Evolutionary conservation across 2,797 vertebrate species (phyloP).

Genomic region (Nothura maculosa): DNA sequence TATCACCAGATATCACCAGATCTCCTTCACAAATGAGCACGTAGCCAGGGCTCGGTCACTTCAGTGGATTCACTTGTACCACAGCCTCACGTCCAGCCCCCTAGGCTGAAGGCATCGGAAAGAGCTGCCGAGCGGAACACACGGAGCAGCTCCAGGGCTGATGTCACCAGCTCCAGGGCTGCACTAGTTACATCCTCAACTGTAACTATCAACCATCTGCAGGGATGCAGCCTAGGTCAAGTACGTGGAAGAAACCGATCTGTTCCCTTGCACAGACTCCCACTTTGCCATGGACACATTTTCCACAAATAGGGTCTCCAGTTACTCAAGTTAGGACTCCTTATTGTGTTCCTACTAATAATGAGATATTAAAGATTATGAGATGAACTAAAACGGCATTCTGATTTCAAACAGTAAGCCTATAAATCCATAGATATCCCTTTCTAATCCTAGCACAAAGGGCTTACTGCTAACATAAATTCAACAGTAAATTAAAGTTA

Average conservation of each 20-base stretch:
- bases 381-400: constrained; percentile 29
- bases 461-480: neutral
- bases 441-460: constrained; percentile 35
- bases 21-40: neutral
- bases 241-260: neutral
- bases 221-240: neutral
- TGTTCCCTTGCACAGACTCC: neutral
- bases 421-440: constrained; percentile 24
- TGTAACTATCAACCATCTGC: neutral
- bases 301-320: constrained; percentile 16
- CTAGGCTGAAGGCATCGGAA: neutral
- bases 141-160: neutral
- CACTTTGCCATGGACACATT: constrained; percentile 21
- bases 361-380: constrained; percentile 66
- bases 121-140: neutral
- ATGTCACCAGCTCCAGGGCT: neutral
- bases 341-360: constrained; percentile 45
- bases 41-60: constrained; percentile 17
- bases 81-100: neutral
- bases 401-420: constrained; percentile 41
- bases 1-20: neutral
- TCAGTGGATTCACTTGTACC: neutral
- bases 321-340: constrained; percentile 27
- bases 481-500: constrained; percentile 18
- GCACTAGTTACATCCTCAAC: neutral